Base-by-base conservation (phyloP, 2,888 invertebrate species). In the Cetonia aurata region DNA sequence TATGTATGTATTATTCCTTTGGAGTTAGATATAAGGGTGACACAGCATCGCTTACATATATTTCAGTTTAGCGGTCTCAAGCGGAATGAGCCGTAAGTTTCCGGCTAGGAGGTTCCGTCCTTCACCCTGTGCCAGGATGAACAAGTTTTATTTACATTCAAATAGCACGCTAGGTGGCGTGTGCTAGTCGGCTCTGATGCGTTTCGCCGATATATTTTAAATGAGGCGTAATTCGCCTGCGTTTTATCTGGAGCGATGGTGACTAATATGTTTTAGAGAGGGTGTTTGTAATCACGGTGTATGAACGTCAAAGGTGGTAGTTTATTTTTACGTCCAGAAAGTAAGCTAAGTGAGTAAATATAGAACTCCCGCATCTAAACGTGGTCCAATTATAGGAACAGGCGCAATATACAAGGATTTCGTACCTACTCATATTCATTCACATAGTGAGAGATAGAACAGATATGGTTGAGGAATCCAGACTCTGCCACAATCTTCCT, bases 201-300 rank as follows among this genome's bases (percentile, higher is more conserved):
- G 46, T 60, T 46, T 13, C 25, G 31, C 62, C 62, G 62, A 62
- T 62, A 62, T 48, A 62, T 62, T 62, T 62, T 62, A 62, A 62
- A 62, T 62, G 62, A 62, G 62, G 48, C 62, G 62, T 62, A 62
- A 62, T 62, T 62, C 12, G 48, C 44, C 62, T 44, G 48, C 42
- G 48, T 48, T 62, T 62, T 48, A 48, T 62, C 48, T 33, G 33
- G 62, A 33, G 4, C 25, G 25, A 25, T 4, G 25, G 25, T 48
- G 48, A 62, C 48, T 62, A 48, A 48, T 48, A 50, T 33, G 62
- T 62, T 62, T 33, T 31, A 48, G 44, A 13, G 46, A 60, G 60
- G 60, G 60, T 59, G 59, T 59, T 44, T 44, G 44, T 59, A 59
- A 59, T 59, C 44, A 44, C 19, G 59, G 44, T n/a, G 17, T 44